Base-by-base conservation (phyloP, 1,140 invertebrate genomes). In the Papilio dardanus region DNA sequence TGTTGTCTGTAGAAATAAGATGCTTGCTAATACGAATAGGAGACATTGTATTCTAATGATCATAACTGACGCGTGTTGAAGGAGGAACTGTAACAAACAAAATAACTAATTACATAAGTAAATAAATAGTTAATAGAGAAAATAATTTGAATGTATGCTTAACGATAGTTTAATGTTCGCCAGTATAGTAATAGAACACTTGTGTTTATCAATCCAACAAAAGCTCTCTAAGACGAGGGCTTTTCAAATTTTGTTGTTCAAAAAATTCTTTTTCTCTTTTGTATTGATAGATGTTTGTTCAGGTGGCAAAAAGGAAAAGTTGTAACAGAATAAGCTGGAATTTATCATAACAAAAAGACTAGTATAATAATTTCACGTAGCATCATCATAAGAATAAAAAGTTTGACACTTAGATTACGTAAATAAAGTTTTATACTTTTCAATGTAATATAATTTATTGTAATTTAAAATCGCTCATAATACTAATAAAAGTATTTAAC, bases 31-130 rank as follows among this genome's bases (percentile, higher is more conserved):
- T 80, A 84, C 31, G 79, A 79, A 83, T 42, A 88, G 76, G 74
- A 89, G 86, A 88, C 91, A 93, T 92, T 80, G 79, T 90, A 86
- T 86, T 83, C 89, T 86, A 76, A 90, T 85, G 80, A 91, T 90
- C 91, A 92, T 91, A 81, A 85, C 88, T 86, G 78, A 74, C 78
- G 46, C 65, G 42, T 65, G 76, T 46, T 75, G 71, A 75, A 79
- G 75, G 66, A 76, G 76, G 71, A 83, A 78, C 86, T 88, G 85
- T 42, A 88, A 86, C 76, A 86, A 84, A 80, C 24, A 71, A 31
- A 58, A 54, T 19, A 1, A n/a, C n/a, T n/a, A n/a, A n/a, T 46
- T 42, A 19, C n/a, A 46, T 46, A 46, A 7, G 42, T 46, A 46
- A 46, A 16, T n/a, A 46, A 19, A 1, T 19, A n/a, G n/a, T 46